These are phyloP conservation scores for Elmis aenea DNA, from an alignment of 2,888 invertebrate species.

Conservation along the genomic window DNA sequence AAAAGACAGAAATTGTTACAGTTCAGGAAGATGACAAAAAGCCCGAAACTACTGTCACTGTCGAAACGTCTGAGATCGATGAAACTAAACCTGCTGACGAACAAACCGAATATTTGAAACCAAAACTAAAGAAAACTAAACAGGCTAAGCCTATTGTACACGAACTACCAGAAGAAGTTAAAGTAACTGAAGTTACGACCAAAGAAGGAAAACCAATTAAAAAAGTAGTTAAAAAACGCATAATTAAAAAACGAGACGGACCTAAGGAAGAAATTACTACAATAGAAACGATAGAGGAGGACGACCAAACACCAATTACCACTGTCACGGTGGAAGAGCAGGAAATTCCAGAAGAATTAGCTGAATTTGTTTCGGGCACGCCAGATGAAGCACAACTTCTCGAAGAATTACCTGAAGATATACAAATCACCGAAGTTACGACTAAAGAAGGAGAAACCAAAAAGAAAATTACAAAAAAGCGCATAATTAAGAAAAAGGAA, in stretches of 20 bases:
- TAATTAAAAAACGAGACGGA: constrained; percentile 37
- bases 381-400: constrained; percentile 24
- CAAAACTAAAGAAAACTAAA: constrained; percentile 24
- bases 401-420: constrained; percentile 30
- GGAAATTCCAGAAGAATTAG: constrained; percentile 25
- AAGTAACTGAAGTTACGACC: constrained; percentile 18
- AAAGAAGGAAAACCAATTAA: constrained; percentile 22
- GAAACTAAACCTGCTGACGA: constrained; percentile 27
- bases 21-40: constrained; percentile 35
- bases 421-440: constrained; percentile 31
- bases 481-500: constrained; percentile 29
- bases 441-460: constrained; percentile 34
- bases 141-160: constrained; percentile 43
- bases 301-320: constrained; percentile 31
- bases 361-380: no score
- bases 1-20: constrained; percentile 38
- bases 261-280: constrained; percentile 35
- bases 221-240: constrained; percentile 36
- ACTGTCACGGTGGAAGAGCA: constrained; percentile 31
- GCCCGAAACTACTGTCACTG: constrained; percentile 30
- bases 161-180: constrained; percentile 38
- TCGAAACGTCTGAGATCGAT: constrained; percentile 25
- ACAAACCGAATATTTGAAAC: constrained; percentile 15
- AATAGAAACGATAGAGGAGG: constrained; percentile 38
- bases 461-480: constrained; percentile 30